These are phyloP conservation scores for Bombycilla garrulus DNA, from an alignment of 2,113 vertebrate species.

Conservation along the genomic window DNA sequence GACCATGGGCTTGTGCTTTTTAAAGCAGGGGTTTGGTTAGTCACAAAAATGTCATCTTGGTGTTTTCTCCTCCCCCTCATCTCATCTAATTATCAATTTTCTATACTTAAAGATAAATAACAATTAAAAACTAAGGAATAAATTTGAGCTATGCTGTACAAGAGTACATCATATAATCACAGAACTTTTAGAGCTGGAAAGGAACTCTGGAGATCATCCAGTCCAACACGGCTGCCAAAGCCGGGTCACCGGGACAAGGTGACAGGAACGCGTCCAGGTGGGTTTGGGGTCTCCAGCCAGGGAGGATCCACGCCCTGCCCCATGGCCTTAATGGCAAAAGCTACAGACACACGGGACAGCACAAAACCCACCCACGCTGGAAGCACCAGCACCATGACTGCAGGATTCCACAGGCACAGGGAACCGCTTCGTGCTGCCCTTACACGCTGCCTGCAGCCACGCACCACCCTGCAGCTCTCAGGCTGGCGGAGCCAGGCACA, in stretches of 20 bases:
- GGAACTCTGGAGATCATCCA: not conserved
- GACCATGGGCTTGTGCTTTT: fast-evolving
- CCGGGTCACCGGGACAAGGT: not conserved
- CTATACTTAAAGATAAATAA: fast-evolving
- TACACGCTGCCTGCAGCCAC: fast-evolving
- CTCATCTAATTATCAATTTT: not conserved
- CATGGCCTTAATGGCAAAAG: not conserved
- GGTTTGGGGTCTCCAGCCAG: no score
- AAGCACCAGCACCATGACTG: fast-evolving
- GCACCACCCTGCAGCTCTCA: fast-evolving
- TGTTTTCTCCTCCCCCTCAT: not conserved
- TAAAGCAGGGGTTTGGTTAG: not conserved
- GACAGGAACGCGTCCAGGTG: not conserved
- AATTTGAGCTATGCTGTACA: not conserved
- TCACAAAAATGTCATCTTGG: fast-evolving
- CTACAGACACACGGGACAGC: fast-evolving
- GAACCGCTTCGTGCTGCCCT: fast-evolving
- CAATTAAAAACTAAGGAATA: not conserved
- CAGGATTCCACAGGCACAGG: not conserved
- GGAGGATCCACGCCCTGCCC: not conserved
- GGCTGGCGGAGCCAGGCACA: not conserved
- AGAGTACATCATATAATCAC: not conserved
- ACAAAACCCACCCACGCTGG: fast-evolving
- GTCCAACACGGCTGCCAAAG: not conserved
- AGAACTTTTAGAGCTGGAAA: not conserved